Evolutionary conservation across 2,888 invertebrate species (phyloP), one percentile per base, ranked within the genome.

Genomic region (Campopleginae sp.): DNA sequence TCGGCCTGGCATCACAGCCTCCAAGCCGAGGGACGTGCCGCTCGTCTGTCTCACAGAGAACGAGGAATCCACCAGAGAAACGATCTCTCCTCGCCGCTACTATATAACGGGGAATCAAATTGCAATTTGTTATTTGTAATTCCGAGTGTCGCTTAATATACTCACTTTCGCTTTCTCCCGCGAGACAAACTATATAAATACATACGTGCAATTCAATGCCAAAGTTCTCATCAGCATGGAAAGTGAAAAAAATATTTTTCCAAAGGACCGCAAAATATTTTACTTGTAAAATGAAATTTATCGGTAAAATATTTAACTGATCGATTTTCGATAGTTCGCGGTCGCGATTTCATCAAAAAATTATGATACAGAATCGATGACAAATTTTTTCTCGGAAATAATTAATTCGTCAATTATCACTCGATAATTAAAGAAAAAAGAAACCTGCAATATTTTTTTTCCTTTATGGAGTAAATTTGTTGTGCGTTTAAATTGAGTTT

Each of bases 121-220:
- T 93, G 93, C 93, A 94, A 94, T 94, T 94, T 94, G 93, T 93
- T 94, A 93, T 93, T 94, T 94, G 93, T 94, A 94, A 93, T 93
- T 93, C 93, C 92, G 91, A 93, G 93, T 93, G 93, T 92, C 93
- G 93, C 92, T 93, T 93, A 93, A 94, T 94, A 93, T 93, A 92
- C 92, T 89, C 89, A 88, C 88, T 87, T 88, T 88, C 85, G 82
- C 87, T 87, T 87, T 88, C 87, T 86, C 86, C 75, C 80, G 80
- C 86, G 78, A 61, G 82, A 80, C 78, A 54, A 51, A 58, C 58
- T 58, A 66, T 66, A 75, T 72, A 48, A 33, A 75, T 68, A 58
- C 38, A 58, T 33, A 80, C 31, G 66, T 72, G 80, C 4, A 38
- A 38, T 74, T 76, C 31, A 12, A 58, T 33, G 66, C 6, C 46